These are phyloP conservation scores for Otolemur garnettii DNA, from an alignment of 2,113 vertebrate genomes.

Conservation along the genomic window DNA sequence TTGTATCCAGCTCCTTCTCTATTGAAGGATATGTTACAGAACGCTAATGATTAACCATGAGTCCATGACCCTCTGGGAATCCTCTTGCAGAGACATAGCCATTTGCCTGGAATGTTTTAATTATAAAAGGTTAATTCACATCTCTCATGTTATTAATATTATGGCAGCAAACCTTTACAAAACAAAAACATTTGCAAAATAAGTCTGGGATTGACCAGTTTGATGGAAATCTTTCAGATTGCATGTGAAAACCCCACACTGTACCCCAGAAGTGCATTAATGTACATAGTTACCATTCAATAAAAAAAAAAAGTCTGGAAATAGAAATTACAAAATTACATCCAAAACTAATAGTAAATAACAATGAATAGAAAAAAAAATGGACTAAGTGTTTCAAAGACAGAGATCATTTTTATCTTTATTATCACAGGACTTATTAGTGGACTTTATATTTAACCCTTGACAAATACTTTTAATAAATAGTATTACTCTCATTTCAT, in stretches of 20 bases:
- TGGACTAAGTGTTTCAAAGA: slow-evolving; percentile 12
- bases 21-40: not conserved
- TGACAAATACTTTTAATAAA: not conserved
- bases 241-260: no score
- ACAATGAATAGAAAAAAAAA: not conserved
- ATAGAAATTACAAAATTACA: slow-evolving; percentile 49
- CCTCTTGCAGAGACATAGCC: not conserved
- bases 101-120: not conserved
- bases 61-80: not conserved
- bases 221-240: no score
- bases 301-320: slow-evolving; percentile 24
- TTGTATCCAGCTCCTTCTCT: not conserved
- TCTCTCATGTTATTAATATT: not conserved
- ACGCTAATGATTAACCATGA: slow-evolving; percentile 1
- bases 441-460: not conserved
- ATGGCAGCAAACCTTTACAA: not conserved
- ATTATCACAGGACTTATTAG: not conserved
- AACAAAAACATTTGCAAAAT: slow-evolving; percentile 28
- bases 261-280: no score
- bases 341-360: slow-evolving; percentile 49
- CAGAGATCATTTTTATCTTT: slow-evolving; percentile 30
- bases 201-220: no score
- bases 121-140: not conserved
- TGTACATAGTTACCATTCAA: no score
- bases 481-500: not conserved